These are phyloP conservation scores for Ctenoplectra terminalis DNA, from an alignment of 1,140 invertebrate species.

Conservation along the genomic window DNA sequence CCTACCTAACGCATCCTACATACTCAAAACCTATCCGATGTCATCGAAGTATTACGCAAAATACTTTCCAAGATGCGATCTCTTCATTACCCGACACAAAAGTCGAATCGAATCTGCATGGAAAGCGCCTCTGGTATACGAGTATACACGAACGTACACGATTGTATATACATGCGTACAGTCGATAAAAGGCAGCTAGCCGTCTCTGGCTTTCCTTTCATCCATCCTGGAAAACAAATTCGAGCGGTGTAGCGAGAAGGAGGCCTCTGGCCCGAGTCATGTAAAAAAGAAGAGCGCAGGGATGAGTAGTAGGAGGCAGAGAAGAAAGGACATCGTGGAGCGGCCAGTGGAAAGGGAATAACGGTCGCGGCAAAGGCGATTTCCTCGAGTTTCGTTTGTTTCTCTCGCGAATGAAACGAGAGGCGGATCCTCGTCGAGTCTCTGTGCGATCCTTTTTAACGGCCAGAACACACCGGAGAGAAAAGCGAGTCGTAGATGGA, in stretches of 20 bases:
- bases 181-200: not conserved
- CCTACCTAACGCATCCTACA: too few relatives aligned
- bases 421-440: constrained; percentile 17
- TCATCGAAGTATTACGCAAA: too few relatives aligned
- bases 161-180: not conserved
- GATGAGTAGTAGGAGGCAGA: not conserved
- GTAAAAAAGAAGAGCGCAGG: not conserved
- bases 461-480: not conserved
- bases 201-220: constrained; percentile 59
- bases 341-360: not conserved
- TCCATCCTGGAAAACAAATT: constrained; percentile 61
- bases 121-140: not conserved
- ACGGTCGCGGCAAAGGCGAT: constrained; percentile 60
- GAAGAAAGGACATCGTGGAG: not conserved
- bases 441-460: constrained; percentile 44
- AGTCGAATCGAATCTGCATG: not conserved
- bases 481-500: constrained; percentile 4
- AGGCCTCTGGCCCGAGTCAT: not conserved
- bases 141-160: not conserved
- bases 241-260: constrained; percentile 16
- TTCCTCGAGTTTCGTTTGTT: constrained; percentile 67
- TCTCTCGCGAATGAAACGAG: constrained; percentile 59
- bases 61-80: not conserved
- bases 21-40: too few relatives aligned
- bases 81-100: not conserved